A percentile compares a stretch with the other conserved stretches of the same genome.
Conservation (phyloP, 1,140 invertebrate genomes). For the Neodiprion fabricii region DNA sequence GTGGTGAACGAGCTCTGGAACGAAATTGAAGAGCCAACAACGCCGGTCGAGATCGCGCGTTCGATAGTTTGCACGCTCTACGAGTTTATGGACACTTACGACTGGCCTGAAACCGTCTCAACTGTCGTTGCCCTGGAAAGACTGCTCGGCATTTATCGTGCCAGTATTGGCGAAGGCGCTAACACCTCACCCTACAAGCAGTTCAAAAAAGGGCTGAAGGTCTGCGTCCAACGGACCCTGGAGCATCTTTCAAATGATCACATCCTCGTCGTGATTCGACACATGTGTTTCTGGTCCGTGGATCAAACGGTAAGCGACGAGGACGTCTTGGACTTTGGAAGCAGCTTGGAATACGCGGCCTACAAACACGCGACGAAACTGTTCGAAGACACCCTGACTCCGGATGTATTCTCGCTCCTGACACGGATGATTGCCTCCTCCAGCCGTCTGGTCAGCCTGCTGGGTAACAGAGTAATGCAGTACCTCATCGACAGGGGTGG, state of each 20-base stretch:
- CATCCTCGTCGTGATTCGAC: constrained; percentile 50
- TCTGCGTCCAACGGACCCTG: constrained; percentile 56
- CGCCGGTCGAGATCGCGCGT: constrained; percentile 25
- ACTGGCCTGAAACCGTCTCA: constrained; percentile 59
- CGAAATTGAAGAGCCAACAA: constrained; percentile 33
- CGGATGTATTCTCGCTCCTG: constrained; percentile 56
- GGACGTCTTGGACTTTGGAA: constrained; percentile 58
- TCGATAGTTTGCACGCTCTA: constrained; percentile 56
- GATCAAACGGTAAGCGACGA: constrained; percentile 51
- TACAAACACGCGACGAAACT: constrained; percentile 51
- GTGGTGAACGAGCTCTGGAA: constrained; percentile 33
- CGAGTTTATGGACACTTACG: constrained; percentile 54
- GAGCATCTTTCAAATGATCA: constrained; percentile 52
- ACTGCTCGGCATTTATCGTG: constrained; percentile 58
- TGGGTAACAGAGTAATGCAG: constrained; percentile 64
- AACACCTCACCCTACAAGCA: constrained; percentile 29
- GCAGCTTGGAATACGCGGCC: constrained; percentile 60
- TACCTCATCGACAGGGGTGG: constrained; percentile 62
- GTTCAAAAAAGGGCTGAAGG: constrained; percentile 47
- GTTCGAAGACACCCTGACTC: constrained; percentile 54
- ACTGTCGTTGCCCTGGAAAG: constrained; percentile 50
- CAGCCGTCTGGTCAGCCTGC: constrained; percentile 56
- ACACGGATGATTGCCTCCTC: constrained; percentile 59
- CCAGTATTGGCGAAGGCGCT: constrained; percentile 45
- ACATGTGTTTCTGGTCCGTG: constrained; percentile 51